Evolutionary conservation across 2,888 invertebrate species (phyloP), one percentile per base, ranked within the genome.

Genomic region (Hydroisotoma schaefferi): DNA sequence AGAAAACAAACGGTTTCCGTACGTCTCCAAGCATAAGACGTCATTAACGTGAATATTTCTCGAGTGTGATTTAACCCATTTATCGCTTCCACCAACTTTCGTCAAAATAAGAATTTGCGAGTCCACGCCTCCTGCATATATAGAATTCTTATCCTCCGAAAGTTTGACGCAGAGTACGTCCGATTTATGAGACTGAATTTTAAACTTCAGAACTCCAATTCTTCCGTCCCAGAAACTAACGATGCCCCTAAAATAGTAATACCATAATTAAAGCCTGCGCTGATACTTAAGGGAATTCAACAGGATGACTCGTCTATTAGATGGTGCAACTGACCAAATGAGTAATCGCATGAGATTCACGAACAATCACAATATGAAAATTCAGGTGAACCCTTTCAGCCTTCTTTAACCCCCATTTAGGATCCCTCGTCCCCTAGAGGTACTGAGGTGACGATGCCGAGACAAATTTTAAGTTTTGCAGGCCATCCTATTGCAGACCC

Each of bases 221-320:
- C 81, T 81, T 12, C 88, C 87, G 80, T 94, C 91, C 94, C 94
- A 95, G 74, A 95, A 87, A 20, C 87, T 87, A 1, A 93, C 81
- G 73, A 85, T 83, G 0, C 95, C 95, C 28, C 87, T 80, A 63
- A 10, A 71, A 70, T 65, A 65, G 55, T 20, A 15, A 23, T 29
- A 26, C 6, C 6, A 40, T 23, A 40, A 5, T 8, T 40, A n/a
- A n/a, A n/a, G n/a, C n/a, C n/a, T n/a, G n/a, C n/a, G n/a, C n/a
- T 12, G 15, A 58, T 10, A 10, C 25, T 10, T 23, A 23, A 12
- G 10, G 10, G 10, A 10, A 48, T 12, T 48, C 6, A 48, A 23
- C 48, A 48, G n/a, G n/a, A n/a, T n/a, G n/a, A n/a, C n/a, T n/a
- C n/a, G n/a, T n/a, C n/a, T n/a, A n/a, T n/a, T n/a, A n/a, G n/a